Base-by-base conservation (phyloP, 2,888 invertebrate genomes). In the Hirtodrosophila cameraria region DNA sequence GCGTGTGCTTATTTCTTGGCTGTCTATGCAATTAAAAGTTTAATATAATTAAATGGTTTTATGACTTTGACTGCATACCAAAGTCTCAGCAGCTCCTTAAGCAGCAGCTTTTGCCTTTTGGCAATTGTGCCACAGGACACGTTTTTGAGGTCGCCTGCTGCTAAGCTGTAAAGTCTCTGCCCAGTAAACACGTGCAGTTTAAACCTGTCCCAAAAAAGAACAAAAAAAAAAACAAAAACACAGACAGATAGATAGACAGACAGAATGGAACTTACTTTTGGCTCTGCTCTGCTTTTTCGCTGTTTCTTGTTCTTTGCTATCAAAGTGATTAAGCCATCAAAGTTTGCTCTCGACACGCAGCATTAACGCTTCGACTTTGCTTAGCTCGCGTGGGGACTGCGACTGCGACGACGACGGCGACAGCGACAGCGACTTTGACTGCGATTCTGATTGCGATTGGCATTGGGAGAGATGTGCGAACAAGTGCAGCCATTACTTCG, bases 1-100 rank as follows among this genome's bases (percentile, higher is more conserved):
- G 42, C 68, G 66, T 57, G 45, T 64, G 58, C 31, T 45, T 61
- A 52, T 68, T 59, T 66, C 75, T 71, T 75, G 70, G 65, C 78
- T 83, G 76, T 80, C 83, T 78, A 80, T 75, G 86, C 88, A 89
- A 89, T 89, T 89, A 89, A 89, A 89, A 89, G 88, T 89, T 89
- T 88, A 88, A 88, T 88, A 86, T 87, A 88, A 88, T 88, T 89
- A 86, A 88, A 89, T 87, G 88, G 86, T 88, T 89, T 89, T 88
- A 85, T 77, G 81, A 82, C 84, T 83, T 83, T 76, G 71, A 75
- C 80, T 70, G 73, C 64, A 41, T 69, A 48, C 64, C 60, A 53
- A 50, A 58, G 57, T 54, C 61, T 63, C 49, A 63, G 57, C 49
- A 61, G 62, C 65, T 60, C 42, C 64, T 55, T 59, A 57, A 65